These are phyloP conservation scores for Stenopsyche tienmushanensis DNA, from an alignment of 1,140 invertebrate genomes.

Conservation along the genomic window DNA sequence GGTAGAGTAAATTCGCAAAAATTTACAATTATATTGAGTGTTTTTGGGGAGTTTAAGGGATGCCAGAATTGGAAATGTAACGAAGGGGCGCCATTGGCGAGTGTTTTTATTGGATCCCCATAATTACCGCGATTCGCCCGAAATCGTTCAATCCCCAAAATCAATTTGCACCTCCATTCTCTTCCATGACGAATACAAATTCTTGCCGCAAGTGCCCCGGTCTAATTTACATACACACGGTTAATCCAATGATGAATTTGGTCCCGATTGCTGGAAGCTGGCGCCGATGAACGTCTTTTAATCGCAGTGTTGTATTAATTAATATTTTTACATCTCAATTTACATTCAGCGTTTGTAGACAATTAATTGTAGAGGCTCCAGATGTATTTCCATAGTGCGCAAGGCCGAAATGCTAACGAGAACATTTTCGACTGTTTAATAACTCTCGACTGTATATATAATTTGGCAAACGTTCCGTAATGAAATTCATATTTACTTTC, in stretches of 20 bases:
- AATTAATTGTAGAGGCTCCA: background rate
- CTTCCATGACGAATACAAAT: too few species aligned
- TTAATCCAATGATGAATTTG: background rate
- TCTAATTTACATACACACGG: too few species aligned
- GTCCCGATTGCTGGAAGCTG: background rate
- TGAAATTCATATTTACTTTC: conserved; percentile 27
- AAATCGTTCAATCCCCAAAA: too few species aligned
- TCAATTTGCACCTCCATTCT: too few species aligned
- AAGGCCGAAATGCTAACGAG: background rate
- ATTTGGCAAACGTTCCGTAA: conserved; percentile 12
- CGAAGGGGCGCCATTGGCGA: too few species aligned
- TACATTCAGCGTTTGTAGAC: background rate
- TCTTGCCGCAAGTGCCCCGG: too few species aligned
- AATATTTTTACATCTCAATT: background rate
- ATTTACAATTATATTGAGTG: too few species aligned
- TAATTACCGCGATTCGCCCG: background rate
- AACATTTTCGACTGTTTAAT: background rate
- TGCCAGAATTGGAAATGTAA: too few species aligned
- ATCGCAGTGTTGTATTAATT: background rate
- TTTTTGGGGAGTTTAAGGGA: too few species aligned
- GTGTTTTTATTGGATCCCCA: background rate
- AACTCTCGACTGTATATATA: background rate
- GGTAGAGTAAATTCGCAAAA: too few species aligned
- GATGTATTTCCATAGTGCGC: too few species aligned
- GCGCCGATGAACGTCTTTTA: background rate